Evolutionary conservation across 2,113 vertebrate genomes (phyloP), one percentile per base, ranked within the genome.

Genomic region (Prunella himalayana): DNA sequence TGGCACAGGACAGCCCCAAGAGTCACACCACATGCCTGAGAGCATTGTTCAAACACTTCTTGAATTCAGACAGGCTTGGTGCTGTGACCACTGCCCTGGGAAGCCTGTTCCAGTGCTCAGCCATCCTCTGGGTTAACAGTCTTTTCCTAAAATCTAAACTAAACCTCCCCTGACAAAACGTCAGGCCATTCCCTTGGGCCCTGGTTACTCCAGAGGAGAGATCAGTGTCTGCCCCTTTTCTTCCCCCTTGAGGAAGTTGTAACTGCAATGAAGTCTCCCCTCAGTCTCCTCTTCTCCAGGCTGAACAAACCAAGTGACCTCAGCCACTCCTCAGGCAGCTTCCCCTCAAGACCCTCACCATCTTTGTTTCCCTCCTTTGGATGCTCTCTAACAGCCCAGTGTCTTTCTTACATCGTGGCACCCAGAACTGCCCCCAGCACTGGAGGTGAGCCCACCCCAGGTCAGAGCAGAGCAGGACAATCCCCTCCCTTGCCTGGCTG

Each of bases 251-350:
- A 65, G 18, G 10, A 64, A 49, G 25, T 8, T 88, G 30, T 15
- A 47, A 18, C 21, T 56, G 9, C 3, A 2, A 0, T 27, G 33
- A 33, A 3, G 8, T 57, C 15, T 65, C 4, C 11, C 11, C 11
- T 72, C 50, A 42, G 9, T 37, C 49, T 79, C 17, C 21, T n/a
- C 14, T 45, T 25, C 30, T 44, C 17, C 42, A 49, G 30, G 5
- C 35, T 50, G 35, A 50, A 44, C 5, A 57, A 6, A 15, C 10
- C 31, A 42, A 57, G 31, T 66, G 20, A 49, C 30, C 25, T 50
- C 30, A 65, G 24, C 24, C 1, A 5, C 6, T 54, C n/a, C 6
- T 42, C 2, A 6, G 7, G 4, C 2, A 9, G 5, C 51, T 51
- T 66, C 10, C 2, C 15, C 44, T 56, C 22, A 22, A 50, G 21